A percentile compares a stretch with the other conserved stretches of the same genome.
phyloP scores from a whole-genome alignment of 2,888 invertebrate genomes.

The Spatulosminthurus flaviceps region DNA sequence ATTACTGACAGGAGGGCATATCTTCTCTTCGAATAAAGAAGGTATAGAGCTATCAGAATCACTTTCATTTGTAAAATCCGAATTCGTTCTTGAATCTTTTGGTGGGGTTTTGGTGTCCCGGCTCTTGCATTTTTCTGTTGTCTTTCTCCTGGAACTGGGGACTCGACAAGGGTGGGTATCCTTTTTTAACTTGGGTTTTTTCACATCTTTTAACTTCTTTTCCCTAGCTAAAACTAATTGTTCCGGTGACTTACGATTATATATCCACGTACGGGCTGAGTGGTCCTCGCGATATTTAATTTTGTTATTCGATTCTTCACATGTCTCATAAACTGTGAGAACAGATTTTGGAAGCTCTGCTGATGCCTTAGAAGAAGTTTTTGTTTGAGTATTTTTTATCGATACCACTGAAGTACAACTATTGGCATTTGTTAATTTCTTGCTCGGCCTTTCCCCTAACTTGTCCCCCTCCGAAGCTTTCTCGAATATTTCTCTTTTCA shows the following conservation, averaged over 20 bases:
- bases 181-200: not conserved
- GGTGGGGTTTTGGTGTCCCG: not conserved
- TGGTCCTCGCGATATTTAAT: not conserved
- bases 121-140: too few relatives aligned
- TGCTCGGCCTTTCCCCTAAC: too few relatives aligned
- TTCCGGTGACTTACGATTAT: conserved; percentile 14
- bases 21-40: not conserved
- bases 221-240: conserved; percentile 4
- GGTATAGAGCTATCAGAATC: not conserved
- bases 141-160: too few relatives aligned
- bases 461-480: not conserved
- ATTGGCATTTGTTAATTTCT: too few relatives aligned
- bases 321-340: too few relatives aligned
- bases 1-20: too few relatives aligned
- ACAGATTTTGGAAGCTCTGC: too few relatives aligned
- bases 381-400: too few relatives aligned
- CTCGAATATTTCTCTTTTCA: conserved; percentile 20
- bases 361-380: too few relatives aligned
- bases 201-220: not conserved
- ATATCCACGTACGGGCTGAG: conserved; percentile 36
- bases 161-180: too few relatives aligned
- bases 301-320: not conserved
- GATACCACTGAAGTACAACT: too few relatives aligned
- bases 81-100: not conserved
- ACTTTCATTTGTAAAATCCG: not conserved